Evolutionary conservation across 2,113 vertebrate genomes (phyloP).

Genomic region (Mustelus asterias): DNA sequence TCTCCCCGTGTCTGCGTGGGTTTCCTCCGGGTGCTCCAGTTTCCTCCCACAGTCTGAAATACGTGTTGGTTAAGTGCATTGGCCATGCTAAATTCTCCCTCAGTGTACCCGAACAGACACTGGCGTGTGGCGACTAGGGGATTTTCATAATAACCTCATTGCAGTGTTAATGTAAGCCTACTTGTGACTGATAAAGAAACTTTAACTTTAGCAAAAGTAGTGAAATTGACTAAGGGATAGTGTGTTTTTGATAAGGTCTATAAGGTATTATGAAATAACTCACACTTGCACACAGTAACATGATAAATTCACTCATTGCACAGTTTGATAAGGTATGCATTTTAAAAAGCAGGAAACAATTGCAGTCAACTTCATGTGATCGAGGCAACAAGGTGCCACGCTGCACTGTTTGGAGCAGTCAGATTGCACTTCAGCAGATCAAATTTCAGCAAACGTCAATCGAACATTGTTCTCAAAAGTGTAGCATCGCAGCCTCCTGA

Average conservation of each 20-base stretch:
- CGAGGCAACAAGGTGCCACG: background rate
- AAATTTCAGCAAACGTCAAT: background rate
- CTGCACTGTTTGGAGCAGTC: background rate
- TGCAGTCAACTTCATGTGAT: background rate
- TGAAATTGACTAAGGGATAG: background rate
- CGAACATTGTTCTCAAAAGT: background rate
- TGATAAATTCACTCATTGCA: background rate
- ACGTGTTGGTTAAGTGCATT: no score
- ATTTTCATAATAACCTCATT: no score
- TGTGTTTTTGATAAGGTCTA: background rate
- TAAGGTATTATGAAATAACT: background rate
- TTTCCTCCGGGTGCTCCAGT: no score
- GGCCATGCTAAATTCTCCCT: no score
- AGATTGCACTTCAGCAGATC: background rate
- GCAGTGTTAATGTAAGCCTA: no score
- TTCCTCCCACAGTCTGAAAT: no score
- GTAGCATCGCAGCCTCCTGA: background rate
- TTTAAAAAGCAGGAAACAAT: background rate
- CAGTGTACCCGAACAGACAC: no score
- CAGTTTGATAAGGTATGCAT: background rate
- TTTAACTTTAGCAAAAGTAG: background rate
- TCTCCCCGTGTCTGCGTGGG: no score
- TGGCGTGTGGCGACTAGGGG: no score
- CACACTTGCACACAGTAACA: background rate
- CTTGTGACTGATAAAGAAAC: no score